phyloP scores from a whole-genome alignment of 2,113 vertebrate species.

The Ammospiza nelsoni region DNA sequence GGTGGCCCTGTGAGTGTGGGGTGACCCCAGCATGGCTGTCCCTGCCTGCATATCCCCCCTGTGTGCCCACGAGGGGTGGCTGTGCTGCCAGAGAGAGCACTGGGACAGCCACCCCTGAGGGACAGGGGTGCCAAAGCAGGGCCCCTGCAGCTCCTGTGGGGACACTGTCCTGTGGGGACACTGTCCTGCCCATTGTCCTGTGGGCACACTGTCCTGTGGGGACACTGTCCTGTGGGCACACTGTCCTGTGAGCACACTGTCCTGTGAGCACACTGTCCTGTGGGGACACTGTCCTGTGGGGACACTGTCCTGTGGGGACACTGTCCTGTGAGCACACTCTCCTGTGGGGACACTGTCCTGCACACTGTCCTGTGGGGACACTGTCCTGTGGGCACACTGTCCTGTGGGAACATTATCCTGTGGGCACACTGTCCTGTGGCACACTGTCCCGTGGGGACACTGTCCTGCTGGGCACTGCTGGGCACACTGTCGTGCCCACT shows the following conservation, averaged over 20 bases:
- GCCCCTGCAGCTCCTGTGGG: background rate
- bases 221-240: too few species aligned
- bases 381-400: too few species aligned
- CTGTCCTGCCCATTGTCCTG: background rate
- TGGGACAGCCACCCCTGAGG: background rate
- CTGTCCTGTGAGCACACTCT: background rate
- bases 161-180: too few species aligned
- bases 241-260: too few species aligned
- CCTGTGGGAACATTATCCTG: background rate
- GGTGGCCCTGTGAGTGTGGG: fast-evolving
- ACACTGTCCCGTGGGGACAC: too few species aligned
- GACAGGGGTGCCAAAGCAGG: background rate
- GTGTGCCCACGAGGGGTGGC: background rate
- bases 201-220: background rate
- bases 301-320: too few species aligned
- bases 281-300: background rate
- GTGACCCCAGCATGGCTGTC: background rate
- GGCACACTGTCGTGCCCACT: background rate
- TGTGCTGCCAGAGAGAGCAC: background rate
- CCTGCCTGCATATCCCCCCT: background rate
- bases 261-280: background rate
- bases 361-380: too few species aligned
- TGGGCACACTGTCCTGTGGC: background rate
- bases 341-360: background rate
- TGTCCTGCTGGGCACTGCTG: too few species aligned